Conservation (phyloP, 2,113 vertebrate species). For the Xiphias gladius region DNA sequence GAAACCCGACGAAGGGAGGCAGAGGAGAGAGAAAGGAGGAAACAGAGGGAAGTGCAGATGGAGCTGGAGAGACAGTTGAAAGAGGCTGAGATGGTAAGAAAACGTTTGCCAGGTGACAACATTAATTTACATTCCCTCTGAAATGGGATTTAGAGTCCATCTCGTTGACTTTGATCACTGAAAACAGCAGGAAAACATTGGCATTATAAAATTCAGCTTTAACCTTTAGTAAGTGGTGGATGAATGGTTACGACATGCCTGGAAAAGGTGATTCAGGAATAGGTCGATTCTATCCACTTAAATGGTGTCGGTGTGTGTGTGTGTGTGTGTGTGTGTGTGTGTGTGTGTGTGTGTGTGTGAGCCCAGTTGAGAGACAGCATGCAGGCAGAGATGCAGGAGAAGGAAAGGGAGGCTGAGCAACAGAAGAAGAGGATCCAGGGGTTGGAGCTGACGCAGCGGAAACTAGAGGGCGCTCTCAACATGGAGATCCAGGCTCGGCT, state of each 20-base stretch:
- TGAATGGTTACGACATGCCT: conserved; percentile 28
- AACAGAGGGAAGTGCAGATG: conserved; percentile 81
- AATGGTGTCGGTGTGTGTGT: conserved; percentile 5
- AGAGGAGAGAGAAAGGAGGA: conserved; percentile 78
- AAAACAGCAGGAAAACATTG: conserved; percentile 28
- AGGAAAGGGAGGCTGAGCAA: conserved; percentile 77
- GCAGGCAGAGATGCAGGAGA: conserved; percentile 80
- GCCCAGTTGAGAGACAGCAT: conserved; percentile 80
- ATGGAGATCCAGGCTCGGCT: conserved; percentile 83
- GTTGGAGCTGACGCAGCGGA: conserved; percentile 82
- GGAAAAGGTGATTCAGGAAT: conserved; percentile 52
- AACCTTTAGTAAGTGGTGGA: conserved; percentile 29
- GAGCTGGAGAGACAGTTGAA: conserved; percentile 83
- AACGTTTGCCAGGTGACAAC: conserved; percentile 1
- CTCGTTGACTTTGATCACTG: conserved; percentile 19
- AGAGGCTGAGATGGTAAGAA: conserved; percentile 82
- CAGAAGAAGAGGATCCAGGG: conserved; percentile 83
- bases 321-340: conserved; percentile 38
- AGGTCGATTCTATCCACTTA: conserved; percentile 47
- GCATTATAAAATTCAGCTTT: conserved; percentile 46
- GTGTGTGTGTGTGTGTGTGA: conserved; percentile 26
- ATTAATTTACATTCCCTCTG: conserved; percentile 20
- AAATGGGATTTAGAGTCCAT: conserved; percentile 25
- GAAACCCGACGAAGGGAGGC: conserved; percentile 77
- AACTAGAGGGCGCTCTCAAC: conserved; percentile 82